These are phyloP conservation scores for Dinothrombium tinctorium DNA, from an alignment of 1,140 invertebrate genomes.

Conservation along the genomic window DNA sequence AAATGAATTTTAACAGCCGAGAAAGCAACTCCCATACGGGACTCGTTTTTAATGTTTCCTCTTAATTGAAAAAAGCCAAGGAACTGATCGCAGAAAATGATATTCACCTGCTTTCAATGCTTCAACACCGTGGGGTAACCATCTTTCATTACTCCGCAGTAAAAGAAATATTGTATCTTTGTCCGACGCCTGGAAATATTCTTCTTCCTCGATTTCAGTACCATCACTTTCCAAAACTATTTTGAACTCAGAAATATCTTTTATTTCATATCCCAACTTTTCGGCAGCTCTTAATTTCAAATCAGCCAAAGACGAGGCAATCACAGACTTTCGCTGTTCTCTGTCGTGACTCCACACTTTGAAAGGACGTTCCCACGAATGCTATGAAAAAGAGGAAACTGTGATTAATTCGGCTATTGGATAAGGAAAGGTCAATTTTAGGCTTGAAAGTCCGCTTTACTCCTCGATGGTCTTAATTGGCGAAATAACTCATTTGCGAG, in stretches of 20 bases:
- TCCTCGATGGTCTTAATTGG: too few species aligned
- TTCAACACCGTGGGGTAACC: slow-evolving; percentile 62
- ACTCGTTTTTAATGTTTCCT: too few species aligned
- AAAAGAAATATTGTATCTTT: slow-evolving; percentile 71
- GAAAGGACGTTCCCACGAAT: slow-evolving; percentile 86
- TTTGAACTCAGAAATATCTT: slow-evolving; percentile 26
- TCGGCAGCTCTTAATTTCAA: slow-evolving; percentile 55
- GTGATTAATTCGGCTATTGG: too few species aligned
- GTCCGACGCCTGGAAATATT: slow-evolving; percentile 67
- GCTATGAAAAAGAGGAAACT: too few species aligned
- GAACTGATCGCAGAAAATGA: too few species aligned
- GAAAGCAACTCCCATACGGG: slow-evolving; percentile 7
- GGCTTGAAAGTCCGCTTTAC: too few species aligned
- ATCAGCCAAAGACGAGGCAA: slow-evolving; percentile 72
- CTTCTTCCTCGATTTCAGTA: slow-evolving; percentile 79
- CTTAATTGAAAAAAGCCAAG: too few species aligned
- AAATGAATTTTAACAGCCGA: too few species aligned
- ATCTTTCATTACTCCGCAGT: slow-evolving; percentile 60
- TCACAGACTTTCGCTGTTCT: slow-evolving; percentile 71
- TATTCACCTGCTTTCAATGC: slow-evolving; percentile 61
- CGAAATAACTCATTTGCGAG: too few species aligned
- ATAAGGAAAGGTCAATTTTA: too few species aligned
- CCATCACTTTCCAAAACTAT: slow-evolving; percentile 78
- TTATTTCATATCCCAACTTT: slow-evolving; percentile 45
- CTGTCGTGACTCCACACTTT: slow-evolving; percentile 92